Evolutionary conservation across 2,113 vertebrate genomes (phyloP).

Genomic region (Atrichornis clamosus): DNA sequence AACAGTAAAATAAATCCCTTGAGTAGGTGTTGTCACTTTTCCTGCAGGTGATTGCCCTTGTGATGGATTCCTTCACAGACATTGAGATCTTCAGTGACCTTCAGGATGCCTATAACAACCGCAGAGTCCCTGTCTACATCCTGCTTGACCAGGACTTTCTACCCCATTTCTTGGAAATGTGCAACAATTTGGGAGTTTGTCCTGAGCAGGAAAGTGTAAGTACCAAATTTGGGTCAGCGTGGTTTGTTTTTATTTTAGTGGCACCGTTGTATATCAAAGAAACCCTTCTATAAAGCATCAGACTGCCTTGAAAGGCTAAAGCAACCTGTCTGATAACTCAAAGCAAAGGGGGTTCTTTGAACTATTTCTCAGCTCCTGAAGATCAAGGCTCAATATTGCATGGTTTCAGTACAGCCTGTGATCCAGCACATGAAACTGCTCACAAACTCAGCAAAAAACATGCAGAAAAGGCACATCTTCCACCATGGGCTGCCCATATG

Average conservation of each 20-base stretch:
- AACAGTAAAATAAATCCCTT: not conserved
- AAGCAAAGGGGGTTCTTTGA: not conserved
- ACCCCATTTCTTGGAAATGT: conserved; percentile 90
- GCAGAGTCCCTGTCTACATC: conserved; percentile 88
- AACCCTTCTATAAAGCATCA: not conserved
- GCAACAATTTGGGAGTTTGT: conserved; percentile 79
- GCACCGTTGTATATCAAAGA: not conserved
- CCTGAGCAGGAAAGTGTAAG: conserved; percentile 88
- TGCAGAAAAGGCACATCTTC: not conserved
- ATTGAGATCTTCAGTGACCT: conserved; percentile 93
- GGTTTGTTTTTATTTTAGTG: not conserved
- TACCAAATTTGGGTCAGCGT: not conserved
- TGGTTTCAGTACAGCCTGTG: not conserved
- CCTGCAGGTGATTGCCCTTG: conserved; percentile 91
- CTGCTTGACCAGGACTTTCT: conserved; percentile 86
- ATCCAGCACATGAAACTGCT: not conserved
- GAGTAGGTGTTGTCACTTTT: not conserved
- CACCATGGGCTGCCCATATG: accelerated
- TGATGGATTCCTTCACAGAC: conserved; percentile 95
- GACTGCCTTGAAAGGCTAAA: not conserved
- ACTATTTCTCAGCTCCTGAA: not conserved
- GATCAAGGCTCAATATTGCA: not conserved
- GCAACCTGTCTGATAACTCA: not conserved
- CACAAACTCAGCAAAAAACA: not conserved
- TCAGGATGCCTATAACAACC: conserved; percentile 82